Evolutionary conservation across 1,140 invertebrate species (phyloP).

Genomic region (Uloborus diversus): DNA sequence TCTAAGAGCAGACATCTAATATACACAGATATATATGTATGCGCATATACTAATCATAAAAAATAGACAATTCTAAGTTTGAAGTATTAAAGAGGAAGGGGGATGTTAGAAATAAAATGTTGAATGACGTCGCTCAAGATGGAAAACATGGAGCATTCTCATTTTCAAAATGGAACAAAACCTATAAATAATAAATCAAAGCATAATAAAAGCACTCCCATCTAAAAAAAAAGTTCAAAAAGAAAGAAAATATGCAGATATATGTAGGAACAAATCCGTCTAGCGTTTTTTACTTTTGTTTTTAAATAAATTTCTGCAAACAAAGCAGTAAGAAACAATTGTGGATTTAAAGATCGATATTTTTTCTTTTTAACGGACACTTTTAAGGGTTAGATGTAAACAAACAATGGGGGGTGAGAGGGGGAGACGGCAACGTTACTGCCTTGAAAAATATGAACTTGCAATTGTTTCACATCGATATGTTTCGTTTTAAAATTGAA

Average conservation of each 20-base stretch:
- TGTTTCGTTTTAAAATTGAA: conserved; percentile 29
- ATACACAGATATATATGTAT: no score
- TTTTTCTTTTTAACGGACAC: no score
- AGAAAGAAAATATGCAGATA: conserved; percentile 3
- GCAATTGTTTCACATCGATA: conserved; percentile 31
- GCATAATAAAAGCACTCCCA: no score
- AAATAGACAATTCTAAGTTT: no score
- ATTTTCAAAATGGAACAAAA: conserved; percentile 43
- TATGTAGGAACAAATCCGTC: conserved; percentile 24
- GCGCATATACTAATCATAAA: no score
- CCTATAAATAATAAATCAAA: conserved; percentile 40
- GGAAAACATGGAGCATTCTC: conserved; percentile 40
- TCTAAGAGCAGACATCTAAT: no score
- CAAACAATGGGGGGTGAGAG: no score
- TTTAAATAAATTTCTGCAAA: no score
- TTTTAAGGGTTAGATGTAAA: no score
- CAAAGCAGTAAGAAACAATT: no score
- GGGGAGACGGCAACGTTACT: no score
- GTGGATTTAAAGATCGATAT: no score
- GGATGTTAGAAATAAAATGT: not conserved
- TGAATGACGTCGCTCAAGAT: not conserved
- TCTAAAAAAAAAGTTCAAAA: not conserved
- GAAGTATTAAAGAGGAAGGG: not conserved
- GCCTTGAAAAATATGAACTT: conserved; percentile 10
- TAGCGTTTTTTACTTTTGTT: not conserved